Evolutionary conservation across 1,140 invertebrate species (phyloP), one percentile per base, ranked within the genome.

Genomic region (Aphis gossypii): DNA sequence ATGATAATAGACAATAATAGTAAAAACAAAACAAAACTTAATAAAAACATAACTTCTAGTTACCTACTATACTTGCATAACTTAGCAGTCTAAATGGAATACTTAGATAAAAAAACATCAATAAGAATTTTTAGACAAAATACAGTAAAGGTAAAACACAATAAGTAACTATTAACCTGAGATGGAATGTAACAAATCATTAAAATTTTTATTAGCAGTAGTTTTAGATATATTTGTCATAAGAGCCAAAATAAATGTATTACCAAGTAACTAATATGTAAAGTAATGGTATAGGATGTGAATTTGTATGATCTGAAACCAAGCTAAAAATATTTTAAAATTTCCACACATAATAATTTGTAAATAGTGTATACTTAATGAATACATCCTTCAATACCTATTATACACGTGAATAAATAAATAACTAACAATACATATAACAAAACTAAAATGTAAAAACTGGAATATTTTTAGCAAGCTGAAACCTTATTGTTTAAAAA

Each of bases 11-110:
- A 76, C 35, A 41, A 1, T 25, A 41, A 5, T 3, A 89, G 46
- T 88, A 89, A 38, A 35, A 89, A 54, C n/a, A 89, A 56, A 51
- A 56, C 35, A 89, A 89, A 88, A 88, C n/a, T 88, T 88, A 87
- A 88, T 51, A 51, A 51, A 87, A 88, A 51, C 86, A 88, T 20
- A 88, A 88, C 46, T 51, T 51, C 30, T n/a, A 51, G 30, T 51
- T 35, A 88, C 20, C 21, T 48, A 86, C 35, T 86, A 86, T 9
- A 83, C 18, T 38, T 83, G 20, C 18, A 83, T 20, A 83, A 83
- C 8, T 83, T 18, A 18, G 60, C 18, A 18, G 30, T n/a, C n/a
- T 84, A 38, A 8, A 7, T 23, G 25, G 41, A 25, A 11, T 86
- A 21, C 9, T 7, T 44, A 84, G 7, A 14, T 87, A 35, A 18